A percentile compares a stretch with the other conserved stretches of the same genome.
phyloP scores from a whole-genome alignment of 2,113 vertebrate species.

The Ceratotherium simum region DNA sequence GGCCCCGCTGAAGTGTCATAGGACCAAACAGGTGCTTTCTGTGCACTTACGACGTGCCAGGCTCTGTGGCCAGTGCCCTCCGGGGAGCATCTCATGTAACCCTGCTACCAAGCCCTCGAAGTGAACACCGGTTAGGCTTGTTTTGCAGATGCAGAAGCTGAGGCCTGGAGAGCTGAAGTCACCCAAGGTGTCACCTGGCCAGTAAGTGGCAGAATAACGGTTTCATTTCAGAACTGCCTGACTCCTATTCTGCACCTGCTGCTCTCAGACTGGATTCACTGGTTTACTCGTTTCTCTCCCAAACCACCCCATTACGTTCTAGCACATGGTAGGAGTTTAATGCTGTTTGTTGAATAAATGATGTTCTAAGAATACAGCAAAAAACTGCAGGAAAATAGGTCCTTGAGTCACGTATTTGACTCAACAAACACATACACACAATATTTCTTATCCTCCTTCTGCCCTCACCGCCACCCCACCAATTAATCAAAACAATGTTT shows the following conservation, averaged over 20 bases:
- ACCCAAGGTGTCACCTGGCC: background rate
- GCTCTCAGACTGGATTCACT: background rate
- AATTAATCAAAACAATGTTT: slow-evolving; percentile 42
- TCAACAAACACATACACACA: background rate
- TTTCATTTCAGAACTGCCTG: background rate
- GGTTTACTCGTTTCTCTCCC: background rate
- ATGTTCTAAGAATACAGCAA: background rate
- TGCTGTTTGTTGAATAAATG: background rate
- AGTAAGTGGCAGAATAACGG: background rate
- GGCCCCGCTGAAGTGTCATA: background rate
- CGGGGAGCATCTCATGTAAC: accelerated
- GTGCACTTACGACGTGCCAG: background rate
- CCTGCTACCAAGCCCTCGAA: background rate
- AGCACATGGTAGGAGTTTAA: background rate
- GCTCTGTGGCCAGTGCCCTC: background rate
- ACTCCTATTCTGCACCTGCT: background rate
- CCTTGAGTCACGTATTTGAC: background rate
- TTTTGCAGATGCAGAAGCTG: background rate
- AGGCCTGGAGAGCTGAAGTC: background rate
- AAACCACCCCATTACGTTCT: background rate
- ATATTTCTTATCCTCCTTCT: background rate
- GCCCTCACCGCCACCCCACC: accelerated
- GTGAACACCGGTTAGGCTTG: background rate
- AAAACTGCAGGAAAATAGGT: background rate
- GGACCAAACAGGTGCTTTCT: background rate